Conservation (phyloP, 2,888 invertebrate species). For the Shargacucullia verbasci region DNA sequence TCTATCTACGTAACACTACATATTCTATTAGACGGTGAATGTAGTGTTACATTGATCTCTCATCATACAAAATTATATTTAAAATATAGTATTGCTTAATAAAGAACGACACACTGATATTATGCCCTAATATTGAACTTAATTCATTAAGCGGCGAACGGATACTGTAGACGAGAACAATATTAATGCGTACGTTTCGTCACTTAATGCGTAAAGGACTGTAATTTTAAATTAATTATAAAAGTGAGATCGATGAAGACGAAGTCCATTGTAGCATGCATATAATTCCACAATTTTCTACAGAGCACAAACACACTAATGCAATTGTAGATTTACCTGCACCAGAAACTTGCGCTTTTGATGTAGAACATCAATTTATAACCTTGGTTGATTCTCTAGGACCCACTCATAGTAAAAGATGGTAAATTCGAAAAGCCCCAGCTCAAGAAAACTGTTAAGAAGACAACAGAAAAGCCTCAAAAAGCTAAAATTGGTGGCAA, state of each 20-base stretch:
- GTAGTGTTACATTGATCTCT: constrained; percentile 18
- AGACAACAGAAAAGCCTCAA: constrained; percentile 78
- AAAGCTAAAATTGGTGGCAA: constrained; percentile 69
- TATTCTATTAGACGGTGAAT: constrained; percentile 20
- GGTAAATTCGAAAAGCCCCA: constrained; percentile 86
- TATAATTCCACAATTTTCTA: constrained; percentile 40
- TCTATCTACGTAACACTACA: constrained; percentile 26
- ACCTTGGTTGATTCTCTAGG: constrained; percentile 81
- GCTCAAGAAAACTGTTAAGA: constrained; percentile 85
- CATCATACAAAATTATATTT: constrained; percentile 3
- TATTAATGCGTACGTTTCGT: no score
- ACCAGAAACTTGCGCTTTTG: constrained; percentile 68
- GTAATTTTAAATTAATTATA: no score
- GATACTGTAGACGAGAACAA: no score
- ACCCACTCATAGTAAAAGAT: constrained; percentile 81
- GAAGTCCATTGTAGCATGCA: constrained; percentile 54
- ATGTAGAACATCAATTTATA: constrained; percentile 68
- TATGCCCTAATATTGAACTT: no score
- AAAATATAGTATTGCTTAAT: not conserved
- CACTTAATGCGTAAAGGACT: no score
- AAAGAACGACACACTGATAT: not conserved
- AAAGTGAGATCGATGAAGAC: constrained; percentile 26
- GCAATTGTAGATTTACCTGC: constrained; percentile 56
- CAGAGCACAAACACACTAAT: constrained; percentile 74
- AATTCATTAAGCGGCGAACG: no score